phyloP scores from a whole-genome alignment of 2,797 vertebrate species.

The Anguilla megastoma region DNA sequence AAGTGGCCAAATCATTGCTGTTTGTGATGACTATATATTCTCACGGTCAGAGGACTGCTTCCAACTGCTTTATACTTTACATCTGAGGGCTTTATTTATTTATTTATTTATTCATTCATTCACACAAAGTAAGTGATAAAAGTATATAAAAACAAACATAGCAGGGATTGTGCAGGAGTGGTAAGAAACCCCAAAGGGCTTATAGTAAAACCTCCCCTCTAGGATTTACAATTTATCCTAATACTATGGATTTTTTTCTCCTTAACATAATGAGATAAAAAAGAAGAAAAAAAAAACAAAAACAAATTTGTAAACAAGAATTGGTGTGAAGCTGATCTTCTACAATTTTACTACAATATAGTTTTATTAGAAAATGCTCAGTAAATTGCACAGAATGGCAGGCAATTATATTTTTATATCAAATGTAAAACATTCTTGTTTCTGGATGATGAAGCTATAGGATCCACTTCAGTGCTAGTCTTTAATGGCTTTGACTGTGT shows the following conservation, averaged over 20 bases:
- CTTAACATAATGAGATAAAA: no score
- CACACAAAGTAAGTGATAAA: no score
- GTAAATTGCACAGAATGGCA: background rate
- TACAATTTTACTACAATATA: background rate
- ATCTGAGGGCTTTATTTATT: background rate
- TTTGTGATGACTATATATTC: background rate
- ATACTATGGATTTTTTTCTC: no score
- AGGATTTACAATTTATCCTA: no score
- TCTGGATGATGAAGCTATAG: background rate
- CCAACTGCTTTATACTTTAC: background rate
- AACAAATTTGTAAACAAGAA: background rate
- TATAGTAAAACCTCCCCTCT: no score
- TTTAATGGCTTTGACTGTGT: background rate
- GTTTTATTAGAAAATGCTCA: background rate
- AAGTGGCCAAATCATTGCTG: background rate
- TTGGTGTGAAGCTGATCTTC: background rate
- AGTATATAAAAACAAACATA: no score
- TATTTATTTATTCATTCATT: no score
- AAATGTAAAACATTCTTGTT: background rate
- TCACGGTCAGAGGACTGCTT: background rate
- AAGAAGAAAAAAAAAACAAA: no score
- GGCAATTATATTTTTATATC: background rate
- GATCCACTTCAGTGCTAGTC: background rate
- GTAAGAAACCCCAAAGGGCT: no score
- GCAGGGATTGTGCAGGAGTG: no score